These are phyloP conservation scores for Archivesica marissinica DNA, from an alignment of 1,140 invertebrate species.

Conservation along the genomic window DNA sequence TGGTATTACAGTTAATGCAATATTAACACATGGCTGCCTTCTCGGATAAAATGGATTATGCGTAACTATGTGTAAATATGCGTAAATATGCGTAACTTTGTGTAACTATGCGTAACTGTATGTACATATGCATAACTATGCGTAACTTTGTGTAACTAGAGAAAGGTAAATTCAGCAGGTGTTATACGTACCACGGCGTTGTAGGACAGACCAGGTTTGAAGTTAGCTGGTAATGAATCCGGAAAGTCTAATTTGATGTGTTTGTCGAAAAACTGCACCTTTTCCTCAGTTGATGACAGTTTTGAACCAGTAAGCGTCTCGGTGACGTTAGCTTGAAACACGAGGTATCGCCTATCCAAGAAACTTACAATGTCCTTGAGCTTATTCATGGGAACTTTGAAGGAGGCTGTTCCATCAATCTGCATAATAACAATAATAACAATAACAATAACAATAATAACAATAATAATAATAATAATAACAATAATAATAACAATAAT, in stretches of 20 bases:
- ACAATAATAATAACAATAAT: no score
- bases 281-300: neutral
- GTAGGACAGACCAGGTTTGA: constrained; percentile 46
- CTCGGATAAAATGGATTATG: neutral
- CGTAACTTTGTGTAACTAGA: no score
- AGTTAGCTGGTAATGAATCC: constrained; percentile 26
- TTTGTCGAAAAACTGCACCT: constrained; percentile 51
- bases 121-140: no score
- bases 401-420: constrained; percentile 72
- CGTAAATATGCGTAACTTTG: neutral
- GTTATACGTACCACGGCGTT: constrained; percentile 43
- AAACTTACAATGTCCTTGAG: constrained; percentile 61
- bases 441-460: no score
- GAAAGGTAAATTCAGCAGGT: no score
- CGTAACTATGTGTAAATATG: neutral
- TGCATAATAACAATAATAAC: no score
- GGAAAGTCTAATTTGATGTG: constrained; percentile 55
- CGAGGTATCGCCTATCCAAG: constrained; percentile 57
- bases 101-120: neutral
- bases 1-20: no score
- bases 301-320: constrained; percentile 51
- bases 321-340: constrained; percentile 49
- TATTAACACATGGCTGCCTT: neutral
- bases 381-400: constrained; percentile 65
- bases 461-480: no score